phyloP scores from a whole-genome alignment of 2,113 vertebrate species.

The Crotalus horridus region DNA sequence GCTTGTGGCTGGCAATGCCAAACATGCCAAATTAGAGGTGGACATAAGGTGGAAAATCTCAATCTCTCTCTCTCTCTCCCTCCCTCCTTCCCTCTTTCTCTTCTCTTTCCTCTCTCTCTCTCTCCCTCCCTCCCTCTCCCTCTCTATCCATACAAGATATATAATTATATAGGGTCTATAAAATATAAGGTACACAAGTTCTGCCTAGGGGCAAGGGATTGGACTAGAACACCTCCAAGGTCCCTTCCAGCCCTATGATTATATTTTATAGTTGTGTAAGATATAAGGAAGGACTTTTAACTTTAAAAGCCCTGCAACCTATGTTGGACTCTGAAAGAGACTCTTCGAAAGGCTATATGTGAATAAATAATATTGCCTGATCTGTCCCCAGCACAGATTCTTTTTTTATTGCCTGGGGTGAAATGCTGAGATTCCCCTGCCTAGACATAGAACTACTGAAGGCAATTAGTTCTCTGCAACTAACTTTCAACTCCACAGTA shows the following conservation, averaged over 20 bases:
- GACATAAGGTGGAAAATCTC: background rate
- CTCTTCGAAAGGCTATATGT: background rate
- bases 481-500: background rate
- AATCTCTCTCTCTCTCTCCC: background rate
- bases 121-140: background rate
- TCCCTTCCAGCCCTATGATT: background rate
- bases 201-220: background rate
- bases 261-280: background rate
- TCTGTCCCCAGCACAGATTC: background rate
- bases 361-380: background rate
- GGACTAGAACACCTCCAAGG: background rate
- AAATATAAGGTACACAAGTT: background rate
- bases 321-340: background rate
- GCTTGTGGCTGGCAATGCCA: background rate
- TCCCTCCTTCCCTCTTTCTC: no score
- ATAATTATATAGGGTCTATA: background rate
- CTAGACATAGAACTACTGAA: background rate
- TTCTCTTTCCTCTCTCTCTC: background rate
- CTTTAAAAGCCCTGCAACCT: background rate
- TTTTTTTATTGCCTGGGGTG: background rate
- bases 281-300: background rate
- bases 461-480: background rate
- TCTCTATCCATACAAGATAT: background rate
- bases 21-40: background rate
- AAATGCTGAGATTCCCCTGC: background rate